These are phyloP conservation scores for Calameuta idolon DNA, from an alignment of 2,888 invertebrate genomes.

Conservation along the genomic window DNA sequence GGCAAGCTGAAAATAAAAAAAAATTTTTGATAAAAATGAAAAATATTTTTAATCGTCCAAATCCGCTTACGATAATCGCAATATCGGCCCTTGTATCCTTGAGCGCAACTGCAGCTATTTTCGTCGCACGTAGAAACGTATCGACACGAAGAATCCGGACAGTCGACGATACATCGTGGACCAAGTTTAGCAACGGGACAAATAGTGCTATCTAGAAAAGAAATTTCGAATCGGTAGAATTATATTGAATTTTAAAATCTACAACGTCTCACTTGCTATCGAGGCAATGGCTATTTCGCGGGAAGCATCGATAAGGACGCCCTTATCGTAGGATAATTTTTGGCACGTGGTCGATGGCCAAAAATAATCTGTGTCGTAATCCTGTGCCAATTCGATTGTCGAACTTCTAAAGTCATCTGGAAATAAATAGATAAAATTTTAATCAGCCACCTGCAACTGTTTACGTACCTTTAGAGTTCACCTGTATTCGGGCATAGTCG, in stretches of 20 bases:
- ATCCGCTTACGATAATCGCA: slow-evolving; percentile 33
- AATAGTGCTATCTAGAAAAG: not conserved
- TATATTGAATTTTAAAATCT: too few species aligned
- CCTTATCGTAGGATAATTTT: slow-evolving; percentile 37
- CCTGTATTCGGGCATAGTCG: slow-evolving; percentile 30
- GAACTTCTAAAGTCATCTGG: too few species aligned
- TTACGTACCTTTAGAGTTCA: not conserved
- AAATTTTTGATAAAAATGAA: too few species aligned
- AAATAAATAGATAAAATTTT: too few species aligned
- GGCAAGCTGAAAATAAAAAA: slow-evolving; percentile 35
- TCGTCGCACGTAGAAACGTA: slow-evolving; percentile 33
- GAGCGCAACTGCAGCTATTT: slow-evolving; percentile 40
- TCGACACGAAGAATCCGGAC: slow-evolving; percentile 30
- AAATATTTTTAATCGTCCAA: not conserved
- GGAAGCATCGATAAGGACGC: slow-evolving; percentile 16
- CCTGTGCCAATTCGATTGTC: not conserved
- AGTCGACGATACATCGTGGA: slow-evolving; percentile 30
- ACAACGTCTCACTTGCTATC: too few species aligned
- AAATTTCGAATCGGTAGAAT: too few species aligned
- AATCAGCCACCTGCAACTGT: too few species aligned
- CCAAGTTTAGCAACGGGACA: slow-evolving; percentile 38
- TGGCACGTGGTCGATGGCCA: slow-evolving; percentile 45
- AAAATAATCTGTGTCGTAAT: not conserved
- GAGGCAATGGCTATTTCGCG: too few species aligned
- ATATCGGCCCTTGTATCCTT: slow-evolving; percentile 27